phyloP scores from a whole-genome alignment of 92 coral and sea anemone genomes.

The Pocillopora grandis region DNA sequence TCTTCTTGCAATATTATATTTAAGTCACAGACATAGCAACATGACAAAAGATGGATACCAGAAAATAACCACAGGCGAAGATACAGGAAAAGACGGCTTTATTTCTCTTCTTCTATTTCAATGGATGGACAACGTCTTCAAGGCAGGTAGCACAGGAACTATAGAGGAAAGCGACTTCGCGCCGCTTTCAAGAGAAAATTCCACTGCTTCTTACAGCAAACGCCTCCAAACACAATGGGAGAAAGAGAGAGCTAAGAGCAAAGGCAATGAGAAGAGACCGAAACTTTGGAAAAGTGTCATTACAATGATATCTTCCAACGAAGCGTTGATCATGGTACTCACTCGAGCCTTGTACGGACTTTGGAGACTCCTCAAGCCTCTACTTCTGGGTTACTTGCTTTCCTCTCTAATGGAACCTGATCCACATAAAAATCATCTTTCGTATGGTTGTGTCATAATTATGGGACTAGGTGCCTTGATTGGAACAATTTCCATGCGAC shows the following conservation, averaged over 20 bases:
- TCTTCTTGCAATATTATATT: no score
- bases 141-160: not conserved
- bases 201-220: not conserved
- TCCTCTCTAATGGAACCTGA: not conserved
- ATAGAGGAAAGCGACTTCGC: not conserved
- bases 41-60: not conserved
- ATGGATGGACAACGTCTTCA: not conserved
- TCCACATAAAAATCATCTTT: not conserved
- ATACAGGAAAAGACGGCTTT: not conserved
- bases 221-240: not conserved
- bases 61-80: not conserved
- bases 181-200: not conserved
- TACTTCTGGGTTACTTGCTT: not conserved
- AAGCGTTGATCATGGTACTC: not conserved
- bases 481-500: not conserved
- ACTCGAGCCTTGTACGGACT: not conserved
- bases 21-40: not conserved
- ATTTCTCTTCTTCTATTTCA: not conserved
- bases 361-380: not conserved
- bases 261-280: not conserved
- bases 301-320: not conserved
- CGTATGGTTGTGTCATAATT: not conserved
- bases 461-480: not conserved
- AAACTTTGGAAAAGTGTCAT: slow-evolving; percentile 8
- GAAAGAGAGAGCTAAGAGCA: not conserved